These are phyloP conservation scores for Lucilia cuprina DNA, from an alignment of 1,140 invertebrate genomes.

Conservation along the genomic window DNA sequence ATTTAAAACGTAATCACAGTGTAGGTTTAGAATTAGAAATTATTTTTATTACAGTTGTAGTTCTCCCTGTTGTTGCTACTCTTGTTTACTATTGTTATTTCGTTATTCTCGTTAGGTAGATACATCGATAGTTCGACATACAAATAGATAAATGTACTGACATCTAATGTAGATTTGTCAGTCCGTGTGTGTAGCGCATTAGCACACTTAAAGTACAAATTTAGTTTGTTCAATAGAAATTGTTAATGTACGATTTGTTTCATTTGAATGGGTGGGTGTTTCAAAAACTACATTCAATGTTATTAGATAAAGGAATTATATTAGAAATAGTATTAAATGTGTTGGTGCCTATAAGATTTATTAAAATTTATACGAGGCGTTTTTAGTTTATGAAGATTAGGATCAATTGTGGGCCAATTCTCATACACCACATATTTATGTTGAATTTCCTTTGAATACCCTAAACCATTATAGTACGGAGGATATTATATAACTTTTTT, in stretches of 20 bases:
- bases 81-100: not conserved
- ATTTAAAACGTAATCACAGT: conserved; percentile 14
- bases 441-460: too few species aligned
- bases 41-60: not conserved
- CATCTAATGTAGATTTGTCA: not conserved
- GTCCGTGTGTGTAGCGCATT: not conserved
- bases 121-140: not conserved
- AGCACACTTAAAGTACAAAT: not conserved
- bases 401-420: too few species aligned
- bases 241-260: not conserved
- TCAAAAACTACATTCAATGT: not conserved
- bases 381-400: too few species aligned
- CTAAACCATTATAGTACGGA: too few species aligned
- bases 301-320: too few species aligned
- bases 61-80: not conserved
- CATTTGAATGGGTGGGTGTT: not conserved
- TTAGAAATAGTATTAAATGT: too few species aligned
- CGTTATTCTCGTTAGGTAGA: not conserved
- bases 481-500: too few species aligned
- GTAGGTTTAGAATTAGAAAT: conserved; percentile 17
- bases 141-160: not conserved
- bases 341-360: too few species aligned
- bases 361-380: too few species aligned
- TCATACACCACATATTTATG: too few species aligned
- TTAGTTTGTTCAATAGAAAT: not conserved